phyloP scores from a whole-genome alignment of 2,797 vertebrate species.

The Cottoperca gobio region DNA sequence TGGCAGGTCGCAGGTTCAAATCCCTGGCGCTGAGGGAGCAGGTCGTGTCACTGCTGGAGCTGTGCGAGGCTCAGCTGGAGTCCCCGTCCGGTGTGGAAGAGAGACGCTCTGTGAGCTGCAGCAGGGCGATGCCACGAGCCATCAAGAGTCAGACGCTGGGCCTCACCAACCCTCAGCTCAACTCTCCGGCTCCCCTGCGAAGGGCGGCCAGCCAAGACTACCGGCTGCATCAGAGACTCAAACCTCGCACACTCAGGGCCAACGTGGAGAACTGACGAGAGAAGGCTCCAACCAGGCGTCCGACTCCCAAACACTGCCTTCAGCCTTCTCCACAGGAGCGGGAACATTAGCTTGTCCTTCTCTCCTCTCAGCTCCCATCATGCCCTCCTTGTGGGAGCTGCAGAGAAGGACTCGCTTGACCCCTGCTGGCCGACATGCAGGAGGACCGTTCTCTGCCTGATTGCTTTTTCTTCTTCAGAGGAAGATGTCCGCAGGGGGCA shows the following conservation, averaged over 20 bases:
- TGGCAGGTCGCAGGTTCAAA: constrained; percentile 92
- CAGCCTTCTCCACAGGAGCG: constrained; percentile 39
- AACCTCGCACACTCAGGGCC: constrained; percentile 70
- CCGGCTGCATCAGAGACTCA: constrained; percentile 72
- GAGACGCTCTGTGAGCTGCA: constrained; percentile 83
- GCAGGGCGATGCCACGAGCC: constrained; percentile 63
- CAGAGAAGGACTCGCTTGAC: constrained; percentile 38
- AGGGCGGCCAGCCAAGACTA: constrained; percentile 70
- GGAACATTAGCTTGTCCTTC: constrained; percentile 27
- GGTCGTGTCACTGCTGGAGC: constrained; percentile 85
- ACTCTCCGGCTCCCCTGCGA: constrained; percentile 47
- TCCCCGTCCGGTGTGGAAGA: constrained; percentile 78
- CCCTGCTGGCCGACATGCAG: constrained; percentile 46
- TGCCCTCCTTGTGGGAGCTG: too few species aligned
- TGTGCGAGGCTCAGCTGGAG: constrained; percentile 90
- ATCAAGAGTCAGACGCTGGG: constrained; percentile 49
- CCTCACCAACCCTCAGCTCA: constrained; percentile 45
- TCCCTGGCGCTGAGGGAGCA: constrained; percentile 84
- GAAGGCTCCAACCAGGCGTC: background rate
- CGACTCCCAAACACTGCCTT: constrained; percentile 46
- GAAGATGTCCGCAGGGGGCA: constrained; percentile 25
- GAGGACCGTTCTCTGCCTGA: constrained; percentile 52
- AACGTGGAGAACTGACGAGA: constrained; percentile 79
- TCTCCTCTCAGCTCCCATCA: constrained; percentile 23
- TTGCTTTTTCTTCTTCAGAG: constrained; percentile 58